These are phyloP conservation scores for Motacilla tschutschensis DNA, from an alignment of 2,113 vertebrate species.

Conservation along the genomic window DNA sequence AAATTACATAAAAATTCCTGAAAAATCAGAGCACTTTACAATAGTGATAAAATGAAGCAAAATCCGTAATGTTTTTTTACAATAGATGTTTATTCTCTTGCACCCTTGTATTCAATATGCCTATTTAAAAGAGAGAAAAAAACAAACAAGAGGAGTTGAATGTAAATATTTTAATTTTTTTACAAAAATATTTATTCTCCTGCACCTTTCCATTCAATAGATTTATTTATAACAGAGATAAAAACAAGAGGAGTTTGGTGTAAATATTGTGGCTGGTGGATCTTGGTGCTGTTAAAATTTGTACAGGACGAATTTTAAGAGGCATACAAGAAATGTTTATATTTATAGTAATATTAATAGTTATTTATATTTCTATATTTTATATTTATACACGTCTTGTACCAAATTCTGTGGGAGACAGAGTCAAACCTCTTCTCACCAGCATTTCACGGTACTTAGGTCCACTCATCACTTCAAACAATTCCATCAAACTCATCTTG, in stretches of 20 bases:
- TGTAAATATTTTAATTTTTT: background rate
- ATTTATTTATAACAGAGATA: background rate
- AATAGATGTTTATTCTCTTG: background rate
- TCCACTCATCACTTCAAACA: background rate
- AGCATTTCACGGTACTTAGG: background rate
- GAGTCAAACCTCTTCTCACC: background rate
- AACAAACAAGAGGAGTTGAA: fast-evolving
- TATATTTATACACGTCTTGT: background rate
- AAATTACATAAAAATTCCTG: background rate
- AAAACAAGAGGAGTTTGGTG: fast-evolving
- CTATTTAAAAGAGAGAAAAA: background rate
- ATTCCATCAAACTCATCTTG: slow-evolving; percentile 22
- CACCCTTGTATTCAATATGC: background rate
- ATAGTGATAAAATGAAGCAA: background rate
- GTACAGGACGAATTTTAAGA: background rate
- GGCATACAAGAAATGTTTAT: background rate
- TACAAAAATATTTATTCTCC: background rate
- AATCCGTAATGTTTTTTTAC: background rate
- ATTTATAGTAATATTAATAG: too few species aligned
- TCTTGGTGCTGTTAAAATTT: background rate
- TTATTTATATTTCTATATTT: background rate
- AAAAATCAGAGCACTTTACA: background rate
- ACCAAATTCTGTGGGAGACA: background rate
- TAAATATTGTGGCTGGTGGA: background rate
- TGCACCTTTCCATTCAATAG: background rate